Evolutionary conservation across 2,888 invertebrate species (phyloP), one percentile per base, ranked within the genome.

Genomic region (Taenaris catops): DNA sequence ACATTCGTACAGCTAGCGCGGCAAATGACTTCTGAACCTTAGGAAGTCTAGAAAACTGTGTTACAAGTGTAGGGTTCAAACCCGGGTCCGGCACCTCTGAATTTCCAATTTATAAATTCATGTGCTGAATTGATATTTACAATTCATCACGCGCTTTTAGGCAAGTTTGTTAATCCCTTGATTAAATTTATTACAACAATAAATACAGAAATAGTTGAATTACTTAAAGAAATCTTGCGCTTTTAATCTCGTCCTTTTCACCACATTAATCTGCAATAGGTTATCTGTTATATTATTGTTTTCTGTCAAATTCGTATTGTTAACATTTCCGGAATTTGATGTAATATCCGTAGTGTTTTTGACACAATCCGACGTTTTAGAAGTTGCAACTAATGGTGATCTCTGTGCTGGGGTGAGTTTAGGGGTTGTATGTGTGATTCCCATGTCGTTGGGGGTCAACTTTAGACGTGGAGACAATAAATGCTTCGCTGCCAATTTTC

Each of bases 211-310:
- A n/a, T 4, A 17, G 4, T 7, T 9, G 27, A 12, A 35, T 41
- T 57, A 60, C 38, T 64, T 53, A 25, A 84, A 97, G 92, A 96
- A 97, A 71, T 97, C 96, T 1, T 94, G 78, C 0, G 96, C 96
- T 67, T 90, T 91, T 51, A 93, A 90, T 48, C 94, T 83, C 44
- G 91, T 90, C 48, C 95, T 87, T 55, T 91, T 92, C 1, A 93
- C 92, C 4, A 94, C 86, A 53, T 90, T 90, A 44, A 97, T 91
- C 56, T 96, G 93, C 31, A 97, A 80, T 41, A 97, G 86, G 79
- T 97, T 94, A 67, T 97, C 97, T 0, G 97, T 97, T 5, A 94
- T 79, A 41, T 88, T 83, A 41, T 87, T 78, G 33, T 76, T 39
- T 6, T 40, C 47, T 14, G 38, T 25, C 7, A 27, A 10, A 7